A percentile compares a stretch with the other conserved stretches of the same genome.
phyloP scores from a whole-genome alignment of 2,113 vertebrate genomes.

The Notechis scutatus region DNA sequence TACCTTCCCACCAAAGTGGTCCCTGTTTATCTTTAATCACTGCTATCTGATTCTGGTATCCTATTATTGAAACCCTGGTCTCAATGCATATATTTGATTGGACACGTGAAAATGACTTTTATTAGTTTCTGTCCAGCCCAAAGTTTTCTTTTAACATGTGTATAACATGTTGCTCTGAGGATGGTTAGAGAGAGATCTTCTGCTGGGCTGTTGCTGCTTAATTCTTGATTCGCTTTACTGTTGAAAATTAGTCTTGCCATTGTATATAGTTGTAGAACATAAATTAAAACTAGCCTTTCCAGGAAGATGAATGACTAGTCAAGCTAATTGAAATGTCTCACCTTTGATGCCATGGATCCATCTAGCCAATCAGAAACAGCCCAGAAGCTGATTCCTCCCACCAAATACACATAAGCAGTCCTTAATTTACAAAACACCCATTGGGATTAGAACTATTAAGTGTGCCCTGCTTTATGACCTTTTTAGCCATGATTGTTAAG shows the following conservation, averaged over 20 bases:
- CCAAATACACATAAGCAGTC: background rate
- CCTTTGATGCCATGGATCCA: background rate
- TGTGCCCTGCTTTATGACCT: too few species aligned
- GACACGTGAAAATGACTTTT: background rate
- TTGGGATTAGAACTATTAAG: too few species aligned
- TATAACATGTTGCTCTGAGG: background rate
- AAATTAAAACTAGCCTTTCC: background rate
- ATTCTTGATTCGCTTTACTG: background rate
- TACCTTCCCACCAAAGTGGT: too few species aligned
- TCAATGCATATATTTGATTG: background rate
- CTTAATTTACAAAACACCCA: too few species aligned
- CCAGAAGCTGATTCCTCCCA: background rate
- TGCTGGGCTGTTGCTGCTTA: background rate
- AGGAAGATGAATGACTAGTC: background rate
- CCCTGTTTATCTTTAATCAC: background rate
- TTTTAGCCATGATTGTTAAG: too few species aligned
- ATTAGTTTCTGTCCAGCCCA: background rate
- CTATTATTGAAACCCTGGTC: background rate
- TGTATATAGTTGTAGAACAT: background rate
- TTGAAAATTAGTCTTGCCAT: background rate
- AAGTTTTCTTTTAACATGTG: background rate
- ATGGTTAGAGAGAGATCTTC: background rate
- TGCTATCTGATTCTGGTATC: background rate
- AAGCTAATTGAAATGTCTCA: background rate
- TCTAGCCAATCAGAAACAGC: background rate